Evolutionary conservation across 2,888 invertebrate species (phyloP).

Genomic region (Anagyrus pseudococci): DNA sequence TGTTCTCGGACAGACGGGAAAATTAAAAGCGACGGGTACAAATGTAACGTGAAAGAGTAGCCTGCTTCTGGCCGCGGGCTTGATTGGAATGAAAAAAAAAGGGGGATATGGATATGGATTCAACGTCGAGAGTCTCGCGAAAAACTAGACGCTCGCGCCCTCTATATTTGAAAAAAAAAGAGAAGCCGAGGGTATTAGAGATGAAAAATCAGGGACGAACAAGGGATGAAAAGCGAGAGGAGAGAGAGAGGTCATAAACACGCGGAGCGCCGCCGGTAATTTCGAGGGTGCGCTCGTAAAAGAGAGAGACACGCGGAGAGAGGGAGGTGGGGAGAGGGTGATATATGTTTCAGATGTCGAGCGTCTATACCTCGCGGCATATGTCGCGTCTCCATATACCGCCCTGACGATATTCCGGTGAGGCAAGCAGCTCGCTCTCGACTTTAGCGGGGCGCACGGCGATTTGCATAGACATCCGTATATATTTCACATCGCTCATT

Average conservation of each 20-base stretch:
- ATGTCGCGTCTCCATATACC: constrained; percentile 41
- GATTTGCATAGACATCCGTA: constrained; percentile 52
- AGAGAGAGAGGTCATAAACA: constrained; percentile 8
- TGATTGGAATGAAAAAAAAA: no score
- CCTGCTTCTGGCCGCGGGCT: no score
- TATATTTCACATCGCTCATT: constrained; percentile 56
- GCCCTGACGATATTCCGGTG: constrained; percentile 35
- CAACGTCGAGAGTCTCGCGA: no score
- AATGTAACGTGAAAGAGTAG: no score
- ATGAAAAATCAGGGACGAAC: no score
- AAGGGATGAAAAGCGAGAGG: constrained; percentile 27
- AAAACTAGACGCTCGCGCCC: no score
- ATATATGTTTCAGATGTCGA: no score
- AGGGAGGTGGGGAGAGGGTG: constrained; percentile 50
- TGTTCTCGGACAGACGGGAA: no score
- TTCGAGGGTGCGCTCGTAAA: constrained; percentile 42
- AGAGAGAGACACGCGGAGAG: constrained; percentile 48
- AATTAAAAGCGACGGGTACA: no score
- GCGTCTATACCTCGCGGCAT: constrained; percentile 36
- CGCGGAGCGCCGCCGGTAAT: not conserved
- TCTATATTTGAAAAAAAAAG: no score
- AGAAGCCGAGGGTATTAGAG: no score
- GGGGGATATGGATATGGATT: no score
- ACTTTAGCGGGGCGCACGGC: constrained; percentile 1
- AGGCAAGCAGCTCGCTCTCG: constrained; percentile 19